Percentiles rank a stretch among this genome's conserved stretches.
These are phyloP conservation scores for Diceros bicornis DNA, from an alignment of 2,797 vertebrate species.

Conservation along the genomic window DNA sequence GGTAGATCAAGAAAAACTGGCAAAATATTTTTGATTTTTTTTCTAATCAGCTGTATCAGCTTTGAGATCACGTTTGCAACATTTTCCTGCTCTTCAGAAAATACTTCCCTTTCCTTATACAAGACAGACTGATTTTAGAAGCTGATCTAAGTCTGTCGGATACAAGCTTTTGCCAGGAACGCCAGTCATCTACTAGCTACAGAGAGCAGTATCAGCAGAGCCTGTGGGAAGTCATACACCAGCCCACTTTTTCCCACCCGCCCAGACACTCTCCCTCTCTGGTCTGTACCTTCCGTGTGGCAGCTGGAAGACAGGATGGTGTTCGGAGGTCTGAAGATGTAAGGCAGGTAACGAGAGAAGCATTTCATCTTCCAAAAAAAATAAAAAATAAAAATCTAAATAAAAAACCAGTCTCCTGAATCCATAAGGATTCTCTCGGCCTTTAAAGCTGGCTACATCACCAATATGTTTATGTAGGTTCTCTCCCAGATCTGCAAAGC, in stretches of 20 bases:
- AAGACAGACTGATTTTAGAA: constrained; percentile 75
- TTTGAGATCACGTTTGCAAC: constrained; percentile 67
- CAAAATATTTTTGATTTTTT: constrained; percentile 25
- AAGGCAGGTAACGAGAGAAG: constrained; percentile 97
- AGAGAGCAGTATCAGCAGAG: constrained; percentile 80
- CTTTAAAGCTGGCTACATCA: constrained; percentile 82
- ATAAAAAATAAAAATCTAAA: constrained; percentile 77
- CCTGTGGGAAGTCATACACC: constrained; percentile 75
- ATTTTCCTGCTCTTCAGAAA: constrained; percentile 36
- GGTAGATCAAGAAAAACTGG: constrained; percentile 42
- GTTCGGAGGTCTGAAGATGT: constrained; percentile 97
- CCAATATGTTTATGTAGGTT: constrained; percentile 73
- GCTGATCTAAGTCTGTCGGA: constrained; percentile 77
- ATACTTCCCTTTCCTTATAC: constrained; percentile 53
- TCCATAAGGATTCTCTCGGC: constrained; percentile 84
- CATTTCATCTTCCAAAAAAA: constrained; percentile 96
- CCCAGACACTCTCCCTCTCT: constrained; percentile 78
- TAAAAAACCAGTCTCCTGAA: constrained; percentile 81
- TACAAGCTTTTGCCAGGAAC: constrained; percentile 72
- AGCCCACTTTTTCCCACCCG: constrained; percentile 83
- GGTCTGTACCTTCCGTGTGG: constrained; percentile 96
- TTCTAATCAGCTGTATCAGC: constrained; percentile 2
- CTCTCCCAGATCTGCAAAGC: constrained; percentile 83
- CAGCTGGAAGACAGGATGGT: constrained; percentile 97
- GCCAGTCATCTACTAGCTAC: constrained; percentile 78